A percentile compares a stretch with the other conserved stretches of the same genome.
Evolutionary conservation across 2,888 invertebrate genomes (phyloP).

Genomic region (Tenthredo livida): DNA sequence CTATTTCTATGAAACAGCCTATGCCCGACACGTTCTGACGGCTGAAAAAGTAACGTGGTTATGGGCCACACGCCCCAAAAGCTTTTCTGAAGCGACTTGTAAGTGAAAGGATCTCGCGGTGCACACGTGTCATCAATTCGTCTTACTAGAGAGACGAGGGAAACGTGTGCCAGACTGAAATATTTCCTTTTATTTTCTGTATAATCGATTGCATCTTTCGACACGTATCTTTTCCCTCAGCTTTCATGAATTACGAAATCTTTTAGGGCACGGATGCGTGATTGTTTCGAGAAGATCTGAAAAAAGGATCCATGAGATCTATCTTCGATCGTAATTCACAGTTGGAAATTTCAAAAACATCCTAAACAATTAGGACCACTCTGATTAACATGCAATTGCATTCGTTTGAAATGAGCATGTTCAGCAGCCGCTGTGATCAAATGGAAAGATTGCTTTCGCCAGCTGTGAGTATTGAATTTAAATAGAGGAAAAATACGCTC

Average conservation of each 20-base stretch:
- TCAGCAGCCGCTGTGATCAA: slow-evolving; percentile 5
- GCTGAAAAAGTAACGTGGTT: slow-evolving; percentile 41
- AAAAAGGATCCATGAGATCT: not conserved
- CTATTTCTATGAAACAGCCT: slow-evolving; percentile 29
- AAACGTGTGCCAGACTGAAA: slow-evolving; percentile 40
- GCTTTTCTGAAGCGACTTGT: slow-evolving; percentile 47
- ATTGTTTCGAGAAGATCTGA: slow-evolving; percentile 19
- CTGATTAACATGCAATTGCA: not conserved
- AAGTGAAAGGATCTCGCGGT: slow-evolving; percentile 44
- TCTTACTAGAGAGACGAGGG: slow-evolving; percentile 39
- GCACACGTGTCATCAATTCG: slow-evolving; percentile 51
- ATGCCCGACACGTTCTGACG: slow-evolving; percentile 26
- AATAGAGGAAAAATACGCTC: slow-evolving; percentile 14
- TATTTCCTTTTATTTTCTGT: slow-evolving; percentile 23
- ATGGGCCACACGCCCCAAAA: slow-evolving; percentile 36
- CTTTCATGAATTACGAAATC: slow-evolving; percentile 31
- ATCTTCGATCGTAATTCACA: not conserved
- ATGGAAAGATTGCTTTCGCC: not conserved
- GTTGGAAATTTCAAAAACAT: too few species aligned
- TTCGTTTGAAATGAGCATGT: not conserved
- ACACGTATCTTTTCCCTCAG: not conserved
- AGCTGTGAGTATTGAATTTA: slow-evolving; percentile 45
- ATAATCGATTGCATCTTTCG: slow-evolving; percentile 25
- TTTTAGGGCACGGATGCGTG: not conserved
- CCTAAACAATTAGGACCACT: too few species aligned